A percentile compares a stretch with the other conserved stretches of the same genome.
Conservation (phyloP, 2,797 vertebrate species). For the Scleropages formosus region DNA sequence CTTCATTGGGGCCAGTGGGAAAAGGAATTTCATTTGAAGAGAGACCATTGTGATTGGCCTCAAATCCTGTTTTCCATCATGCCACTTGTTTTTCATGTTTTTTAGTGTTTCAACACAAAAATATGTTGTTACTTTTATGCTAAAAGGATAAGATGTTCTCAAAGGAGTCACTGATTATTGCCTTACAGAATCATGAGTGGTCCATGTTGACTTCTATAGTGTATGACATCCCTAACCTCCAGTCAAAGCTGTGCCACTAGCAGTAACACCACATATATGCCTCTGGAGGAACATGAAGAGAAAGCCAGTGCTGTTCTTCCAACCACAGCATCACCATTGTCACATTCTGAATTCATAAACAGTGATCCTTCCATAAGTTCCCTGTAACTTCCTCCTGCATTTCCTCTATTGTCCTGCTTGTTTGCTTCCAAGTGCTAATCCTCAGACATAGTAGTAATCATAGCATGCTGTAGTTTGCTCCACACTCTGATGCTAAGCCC, state of each 20-base stretch:
- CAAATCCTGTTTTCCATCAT: neutral
- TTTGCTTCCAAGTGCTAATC: slow-evolving; percentile 44
- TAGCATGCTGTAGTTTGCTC: slow-evolving; percentile 33
- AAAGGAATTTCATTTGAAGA: neutral
- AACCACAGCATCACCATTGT: slow-evolving; percentile 27
- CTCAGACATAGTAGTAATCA: slow-evolving; percentile 35
- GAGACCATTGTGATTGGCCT: neutral
- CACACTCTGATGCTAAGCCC: slow-evolving; percentile 32
- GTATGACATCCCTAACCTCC: no score
- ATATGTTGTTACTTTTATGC: no score
- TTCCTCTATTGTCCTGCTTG: slow-evolving; percentile 21
- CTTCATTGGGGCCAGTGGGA: slow-evolving; percentile 7
- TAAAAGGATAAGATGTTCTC: no score
- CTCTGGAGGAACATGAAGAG: no score
- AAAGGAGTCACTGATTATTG: no score
- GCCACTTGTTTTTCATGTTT: no score
- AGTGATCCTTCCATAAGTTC: slow-evolving; percentile 37
- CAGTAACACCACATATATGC: no score
- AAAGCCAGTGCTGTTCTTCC: slow-evolving; percentile 13
- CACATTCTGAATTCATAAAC: slow-evolving; percentile 32
- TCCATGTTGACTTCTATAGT: no score
- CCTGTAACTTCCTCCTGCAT: slow-evolving; percentile 17
- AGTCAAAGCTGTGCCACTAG: no score
- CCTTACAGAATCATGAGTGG: no score
- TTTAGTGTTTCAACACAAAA: no score